phyloP scores from a whole-genome alignment of 1,140 invertebrate genomes.

The Idris sp. region DNA sequence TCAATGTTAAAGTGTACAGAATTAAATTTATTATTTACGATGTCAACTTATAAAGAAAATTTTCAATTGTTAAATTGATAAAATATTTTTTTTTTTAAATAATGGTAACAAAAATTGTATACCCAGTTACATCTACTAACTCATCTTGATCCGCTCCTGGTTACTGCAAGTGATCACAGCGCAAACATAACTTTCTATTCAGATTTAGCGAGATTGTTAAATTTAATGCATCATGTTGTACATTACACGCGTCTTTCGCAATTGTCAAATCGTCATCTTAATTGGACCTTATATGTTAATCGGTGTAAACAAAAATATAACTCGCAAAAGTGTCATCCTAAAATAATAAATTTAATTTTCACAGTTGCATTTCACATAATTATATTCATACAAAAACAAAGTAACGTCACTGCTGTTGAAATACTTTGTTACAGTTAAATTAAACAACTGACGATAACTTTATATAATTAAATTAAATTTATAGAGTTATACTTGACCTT shows the following conservation, averaged over 20 bases:
- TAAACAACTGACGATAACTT: neutral
- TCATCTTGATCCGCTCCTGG: slow-evolving; percentile 20
- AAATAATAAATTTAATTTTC: neutral
- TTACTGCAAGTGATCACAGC: slow-evolving; percentile 30
- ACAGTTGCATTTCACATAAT: too few relatives aligned
- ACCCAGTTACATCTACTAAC: neutral
- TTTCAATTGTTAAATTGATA: too few relatives aligned
- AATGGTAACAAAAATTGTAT: too few relatives aligned
- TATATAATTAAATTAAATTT: neutral
- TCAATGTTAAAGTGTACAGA: too few relatives aligned
- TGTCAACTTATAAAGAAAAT: too few relatives aligned
- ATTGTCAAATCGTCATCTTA: slow-evolving; percentile 31
- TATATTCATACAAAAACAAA: too few relatives aligned
- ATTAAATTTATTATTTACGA: too few relatives aligned
- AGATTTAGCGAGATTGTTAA: slow-evolving; percentile 52
- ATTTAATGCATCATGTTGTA: slow-evolving; percentile 32
- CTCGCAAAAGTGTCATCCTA: neutral
- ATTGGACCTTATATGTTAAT: slow-evolving; percentile 34
- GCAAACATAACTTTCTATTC: slow-evolving; percentile 54
- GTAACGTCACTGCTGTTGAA: too few relatives aligned
- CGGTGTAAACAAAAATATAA: neutral
- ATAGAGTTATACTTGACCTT: too few relatives aligned
- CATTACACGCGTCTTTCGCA: slow-evolving; percentile 20
- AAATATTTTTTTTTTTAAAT: too few relatives aligned
- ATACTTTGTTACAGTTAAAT: neutral